Conservation (phyloP, 2,113 vertebrate species). For the Aptenodytes forsteri region DNA sequence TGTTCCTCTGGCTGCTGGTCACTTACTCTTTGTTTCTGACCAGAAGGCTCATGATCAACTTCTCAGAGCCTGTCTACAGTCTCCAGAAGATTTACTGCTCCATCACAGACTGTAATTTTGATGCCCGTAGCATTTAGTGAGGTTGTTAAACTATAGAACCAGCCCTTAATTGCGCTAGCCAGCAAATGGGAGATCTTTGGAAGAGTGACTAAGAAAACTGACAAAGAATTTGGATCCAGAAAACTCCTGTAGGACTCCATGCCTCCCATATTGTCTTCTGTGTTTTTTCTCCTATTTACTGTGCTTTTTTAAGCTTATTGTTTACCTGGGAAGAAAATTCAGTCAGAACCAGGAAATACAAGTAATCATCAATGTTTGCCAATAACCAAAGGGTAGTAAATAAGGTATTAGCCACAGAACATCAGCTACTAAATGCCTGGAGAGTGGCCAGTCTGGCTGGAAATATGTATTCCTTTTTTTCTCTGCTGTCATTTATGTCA, state of each 20-base stretch:
- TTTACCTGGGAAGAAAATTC: constrained; percentile 36
- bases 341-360: background rate
- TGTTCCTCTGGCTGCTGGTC: background rate
- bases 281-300: background rate
- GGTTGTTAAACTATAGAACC: background rate
- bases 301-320: background rate
- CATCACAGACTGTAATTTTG: background rate
- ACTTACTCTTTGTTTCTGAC: background rate
- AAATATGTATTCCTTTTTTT: background rate
- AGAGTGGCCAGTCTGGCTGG: constrained; percentile 24
- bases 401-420: constrained; percentile 24
- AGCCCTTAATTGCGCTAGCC: background rate
- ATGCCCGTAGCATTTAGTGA: background rate
- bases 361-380: background rate
- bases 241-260: background rate
- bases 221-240: background rate
- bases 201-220: background rate
- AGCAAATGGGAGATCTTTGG: background rate
- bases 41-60: background rate
- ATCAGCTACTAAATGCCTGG: constrained; percentile 15
- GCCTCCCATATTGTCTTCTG: background rate
- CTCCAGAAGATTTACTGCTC: background rate
- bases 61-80: background rate
- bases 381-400: constrained; percentile 22
- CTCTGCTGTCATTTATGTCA: constrained; percentile 51